Conservation (phyloP, 1,140 invertebrate genomes). For the Sminthurinus signatus region DNA sequence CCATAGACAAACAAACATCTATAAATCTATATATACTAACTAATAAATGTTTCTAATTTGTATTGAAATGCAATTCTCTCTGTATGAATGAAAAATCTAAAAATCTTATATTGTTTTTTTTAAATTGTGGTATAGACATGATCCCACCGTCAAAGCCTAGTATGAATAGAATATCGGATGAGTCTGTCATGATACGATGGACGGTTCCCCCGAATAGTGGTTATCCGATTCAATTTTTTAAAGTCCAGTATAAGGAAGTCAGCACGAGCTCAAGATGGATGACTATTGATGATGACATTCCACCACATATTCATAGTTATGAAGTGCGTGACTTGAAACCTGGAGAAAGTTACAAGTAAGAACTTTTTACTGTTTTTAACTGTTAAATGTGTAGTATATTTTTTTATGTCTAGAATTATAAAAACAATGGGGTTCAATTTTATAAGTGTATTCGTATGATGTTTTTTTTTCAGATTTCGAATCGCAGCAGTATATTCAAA, state of each 20-base stretch:
- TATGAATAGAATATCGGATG: conserved; percentile 64
- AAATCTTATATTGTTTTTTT: no score
- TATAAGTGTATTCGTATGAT: background rate
- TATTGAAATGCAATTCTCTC: background rate
- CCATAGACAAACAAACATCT: no score
- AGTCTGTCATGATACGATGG: conserved; percentile 91
- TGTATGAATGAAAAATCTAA: no score
- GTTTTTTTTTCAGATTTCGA: conserved; percentile 67
- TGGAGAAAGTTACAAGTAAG: conserved; percentile 58
- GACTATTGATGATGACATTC: conserved; percentile 74
- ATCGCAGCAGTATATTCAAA: conserved; percentile 90
- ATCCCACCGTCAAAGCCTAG: conserved; percentile 78
- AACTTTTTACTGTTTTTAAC: conserved; percentile 15
- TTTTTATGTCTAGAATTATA: no score
- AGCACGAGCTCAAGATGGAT: conserved; percentile 60
- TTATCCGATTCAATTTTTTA: conserved; percentile 78
- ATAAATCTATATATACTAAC: no score
- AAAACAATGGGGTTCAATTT: no score
- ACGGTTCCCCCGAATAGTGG: conserved; percentile 67
- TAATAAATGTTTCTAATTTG: background rate
- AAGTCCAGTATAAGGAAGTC: conserved; percentile 75
- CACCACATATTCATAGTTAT: conserved; percentile 62
- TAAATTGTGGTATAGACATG: conserved; percentile 65
- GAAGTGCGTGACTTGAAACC: conserved; percentile 69
- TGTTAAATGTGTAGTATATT: conserved; percentile 1